Evolutionary conservation across 2,888 invertebrate species (phyloP), one percentile per base, ranked within the genome.

Genomic region (Synanthedon formicaeformis): DNA sequence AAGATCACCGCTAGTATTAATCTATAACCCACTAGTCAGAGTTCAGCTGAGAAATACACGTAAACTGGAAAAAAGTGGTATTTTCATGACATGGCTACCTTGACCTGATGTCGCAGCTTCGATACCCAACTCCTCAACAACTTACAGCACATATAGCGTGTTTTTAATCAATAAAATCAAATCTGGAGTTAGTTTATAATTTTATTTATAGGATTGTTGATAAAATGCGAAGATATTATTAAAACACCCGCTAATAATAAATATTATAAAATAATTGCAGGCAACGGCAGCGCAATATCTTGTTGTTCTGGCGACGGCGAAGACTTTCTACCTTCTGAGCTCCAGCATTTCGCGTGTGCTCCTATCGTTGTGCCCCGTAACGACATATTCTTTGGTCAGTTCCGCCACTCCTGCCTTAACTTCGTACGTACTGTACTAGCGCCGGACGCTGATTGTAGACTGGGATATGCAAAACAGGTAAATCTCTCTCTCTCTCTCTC

Each of bases 381-480:
- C 0, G 94, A 94, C 68, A 74, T 81, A 0, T 93, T 92, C 69
- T 92, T 89, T 59, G 64, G 81, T 0, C 70, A 75, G 11, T 92
- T 90, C 61, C 75, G 86, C 0, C 90, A 91, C 55, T 79, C 84
- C 2, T 94, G 94, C 61, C 89, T 93, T 72, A 93, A 93, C 73
- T 92, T 94, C 61, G 93, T 94, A 0, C 81, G 94, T 48, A 89
- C 92, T 0, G 90, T 92, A 54, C 70, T 93, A 49, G 90, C 92
- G 0, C 93, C 93, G 0, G 78, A 89, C 55, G 77, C 85, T 12
- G 91, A 93, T 61, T 94, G 94, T 60, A 89, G 89, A 2, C 81
- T 92, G 27, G 91, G 93, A 11, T 92, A 92, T 70, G 92, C 91
- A 18, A 92, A 91, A 62, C 93, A 93, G 81, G 91, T 92, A 57